Conservation (phyloP, 1,140 invertebrate species). For the Arctopsyche grandis region DNA sequence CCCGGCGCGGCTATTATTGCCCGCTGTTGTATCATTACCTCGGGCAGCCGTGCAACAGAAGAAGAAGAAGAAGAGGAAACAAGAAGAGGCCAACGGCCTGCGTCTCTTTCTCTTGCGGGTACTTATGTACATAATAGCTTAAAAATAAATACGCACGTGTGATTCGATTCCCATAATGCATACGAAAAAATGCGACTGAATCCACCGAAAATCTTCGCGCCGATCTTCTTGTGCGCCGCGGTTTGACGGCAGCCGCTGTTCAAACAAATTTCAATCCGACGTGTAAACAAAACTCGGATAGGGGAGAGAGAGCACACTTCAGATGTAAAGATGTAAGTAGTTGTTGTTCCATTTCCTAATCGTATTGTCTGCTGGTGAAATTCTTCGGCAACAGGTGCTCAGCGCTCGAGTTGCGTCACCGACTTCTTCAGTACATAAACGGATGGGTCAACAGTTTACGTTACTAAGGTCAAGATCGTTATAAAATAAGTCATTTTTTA, state of each 20-base stretch:
- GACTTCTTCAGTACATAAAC: background rate
- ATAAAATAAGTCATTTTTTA: conserved; percentile 25
- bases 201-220: background rate
- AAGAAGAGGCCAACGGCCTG: background rate
- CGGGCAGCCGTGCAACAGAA: conserved; percentile 38
- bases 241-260: too few relatives aligned
- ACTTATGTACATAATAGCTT: background rate
- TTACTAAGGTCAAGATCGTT: conserved; percentile 13
- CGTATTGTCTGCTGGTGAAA: conserved; percentile 3
- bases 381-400: conserved; percentile 16
- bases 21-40: conserved; percentile 44
- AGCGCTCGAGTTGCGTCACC: conserved; percentile 4
- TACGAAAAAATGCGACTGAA: too few relatives aligned
- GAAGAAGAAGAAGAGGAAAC: background rate
- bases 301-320: too few relatives aligned
- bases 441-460: conserved; percentile 23
- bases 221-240: background rate
- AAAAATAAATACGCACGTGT: too few relatives aligned
- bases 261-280: too few relatives aligned
- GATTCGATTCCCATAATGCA: too few relatives aligned
- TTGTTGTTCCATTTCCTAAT: conserved; percentile 19
- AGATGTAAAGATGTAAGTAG: too few relatives aligned
- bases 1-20: conserved; percentile 49
- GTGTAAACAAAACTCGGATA: too few relatives aligned
- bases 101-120: background rate